These are phyloP conservation scores for Colistium nudipinnis DNA, from an alignment of 2,113 vertebrate genomes.

Conservation along the genomic window DNA sequence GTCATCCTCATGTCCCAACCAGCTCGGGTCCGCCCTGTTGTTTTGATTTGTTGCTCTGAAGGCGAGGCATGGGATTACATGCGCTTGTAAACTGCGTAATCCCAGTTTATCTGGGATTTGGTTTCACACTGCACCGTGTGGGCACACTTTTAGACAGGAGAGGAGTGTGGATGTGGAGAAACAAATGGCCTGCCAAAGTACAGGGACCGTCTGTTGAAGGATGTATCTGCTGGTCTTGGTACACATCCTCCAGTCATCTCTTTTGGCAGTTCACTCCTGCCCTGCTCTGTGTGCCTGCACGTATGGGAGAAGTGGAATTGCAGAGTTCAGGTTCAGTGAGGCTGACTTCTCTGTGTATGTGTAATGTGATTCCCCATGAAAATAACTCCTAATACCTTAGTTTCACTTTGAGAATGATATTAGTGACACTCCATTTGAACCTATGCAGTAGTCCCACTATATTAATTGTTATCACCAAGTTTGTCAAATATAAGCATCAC, in stretches of 20 bases:
- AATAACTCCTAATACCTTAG: background rate
- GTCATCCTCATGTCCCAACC: background rate
- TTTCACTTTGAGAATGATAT: background rate
- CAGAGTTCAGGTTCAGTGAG: slow-evolving; percentile 82
- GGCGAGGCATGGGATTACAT: slow-evolving; percentile 62
- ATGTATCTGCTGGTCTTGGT: slow-evolving; percentile 82
- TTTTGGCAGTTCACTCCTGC: slow-evolving; percentile 75
- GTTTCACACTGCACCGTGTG: slow-evolving; percentile 51
- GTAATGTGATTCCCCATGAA: background rate
- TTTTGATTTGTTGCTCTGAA: slow-evolving; percentile 47
- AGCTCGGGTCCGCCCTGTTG: slow-evolving; percentile 11
- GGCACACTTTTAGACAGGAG: slow-evolving; percentile 23
- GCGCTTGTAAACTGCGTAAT: slow-evolving; percentile 61
- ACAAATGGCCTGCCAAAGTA: background rate
- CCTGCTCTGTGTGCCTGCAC: slow-evolving; percentile 87
- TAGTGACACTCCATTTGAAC: background rate
- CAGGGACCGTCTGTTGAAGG: slow-evolving; percentile 47
- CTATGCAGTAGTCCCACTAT: background rate
- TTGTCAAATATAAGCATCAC: background rate
- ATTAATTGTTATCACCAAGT: background rate
- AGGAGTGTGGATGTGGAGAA: slow-evolving; percentile 49
- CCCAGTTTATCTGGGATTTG: slow-evolving; percentile 74
- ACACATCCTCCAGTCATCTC: slow-evolving; percentile 71
- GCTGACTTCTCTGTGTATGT: slow-evolving; percentile 18
- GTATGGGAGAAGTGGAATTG: slow-evolving; percentile 78